Evolutionary conservation across 2,113 vertebrate genomes (phyloP), one percentile per base, ranked within the genome.

Genomic region (Gadus macrocephalus): DNA sequence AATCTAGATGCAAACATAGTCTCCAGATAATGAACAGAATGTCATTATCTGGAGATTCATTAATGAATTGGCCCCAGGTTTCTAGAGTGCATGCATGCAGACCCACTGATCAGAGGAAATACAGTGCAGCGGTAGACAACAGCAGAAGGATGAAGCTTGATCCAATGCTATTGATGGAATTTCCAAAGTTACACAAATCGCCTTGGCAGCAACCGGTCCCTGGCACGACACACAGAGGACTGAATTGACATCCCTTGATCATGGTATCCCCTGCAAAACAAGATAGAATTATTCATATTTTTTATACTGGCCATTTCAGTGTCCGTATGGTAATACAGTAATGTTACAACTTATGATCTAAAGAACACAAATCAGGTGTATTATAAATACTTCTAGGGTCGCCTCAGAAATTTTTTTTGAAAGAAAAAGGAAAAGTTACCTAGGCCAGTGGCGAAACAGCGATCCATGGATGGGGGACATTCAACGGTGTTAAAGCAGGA

Each of bases 181-280:
- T 25, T 3, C 72, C 69, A 1, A 64, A 28, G 71, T 91, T 89
- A 63, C 87, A 87, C 65, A 89, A 17, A 67, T 86, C 49, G 14
- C 72, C 74, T 22, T 80, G 22, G 68, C 88, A 90, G 72, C 85
- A 91, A 4, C 31, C 4, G 4, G n/a, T 25, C 25, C 25, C 5
- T 72, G 0, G 71, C 25, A 25, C 1, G 0, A 0, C 0, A 67
- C 85, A 85, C 3, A 1, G 0, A 0, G 12, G 0, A 1, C 67
- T 77, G 62, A 0, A 58, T 12, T 75, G 76, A 67, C 85, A 87
- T 62, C 78, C 59, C 60, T 89, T 87, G 8, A 70, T 69, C 9
- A 81, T 53, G 6, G 63, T 2, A 12, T 25, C 0, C 0, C 1
- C 20, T 4, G 72, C 85, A 85, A 71, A 22, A 76, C 71, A 4